Evolutionary conservation across 2,888 invertebrate genomes (phyloP), one percentile per base, ranked within the genome.

Genomic region (Drosophila macrospina): DNA sequence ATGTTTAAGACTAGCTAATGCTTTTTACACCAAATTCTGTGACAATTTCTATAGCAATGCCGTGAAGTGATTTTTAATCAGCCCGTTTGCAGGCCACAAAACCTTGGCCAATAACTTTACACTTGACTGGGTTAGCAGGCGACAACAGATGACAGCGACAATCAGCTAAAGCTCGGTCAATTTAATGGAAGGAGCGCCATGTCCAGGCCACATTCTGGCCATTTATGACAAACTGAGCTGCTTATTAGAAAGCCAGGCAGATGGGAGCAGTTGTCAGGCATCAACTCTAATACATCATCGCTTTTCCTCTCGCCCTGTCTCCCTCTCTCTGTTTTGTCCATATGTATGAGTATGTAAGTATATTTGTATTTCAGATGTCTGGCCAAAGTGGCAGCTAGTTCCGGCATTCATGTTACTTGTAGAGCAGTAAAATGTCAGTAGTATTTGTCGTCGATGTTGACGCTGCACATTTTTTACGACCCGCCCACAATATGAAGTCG

Each of bases 401-500:
- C 66, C 64, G 73, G 65, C 78, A 73, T 69, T 57, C 69, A 69
- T 75, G 70, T 74, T 74, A 65, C 72, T 64, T 71, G 61, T 61
- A 54, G 60, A 55, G 73, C 64, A 57, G 67, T 74, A 72, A 71
- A 68, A 69, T 71, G 67, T 60, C 45, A 48, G 47, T 64, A 47
- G 65, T 52, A 65, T 60, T 63, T 41, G 52, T 59, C 54, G 64
- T 68, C 63, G 61, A 48, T 67, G 77, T 81, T 85, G 86, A 81
- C 82, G 74, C 62, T 78, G 85, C 85, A 80, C 72, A 77, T 64
- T 81, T 88, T 87, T 88, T 86, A 88, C 79, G 88, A 89, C 80
- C 79, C 86, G 70, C 74, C 87, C 84, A 80, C 87, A 83, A 88
- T 89, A 89, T 89, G 84, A 82, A 89, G 88, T 80, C 87, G 88